Conservation (phyloP, 1,140 invertebrate genomes). For the Pemphigus obesinymphae region DNA sequence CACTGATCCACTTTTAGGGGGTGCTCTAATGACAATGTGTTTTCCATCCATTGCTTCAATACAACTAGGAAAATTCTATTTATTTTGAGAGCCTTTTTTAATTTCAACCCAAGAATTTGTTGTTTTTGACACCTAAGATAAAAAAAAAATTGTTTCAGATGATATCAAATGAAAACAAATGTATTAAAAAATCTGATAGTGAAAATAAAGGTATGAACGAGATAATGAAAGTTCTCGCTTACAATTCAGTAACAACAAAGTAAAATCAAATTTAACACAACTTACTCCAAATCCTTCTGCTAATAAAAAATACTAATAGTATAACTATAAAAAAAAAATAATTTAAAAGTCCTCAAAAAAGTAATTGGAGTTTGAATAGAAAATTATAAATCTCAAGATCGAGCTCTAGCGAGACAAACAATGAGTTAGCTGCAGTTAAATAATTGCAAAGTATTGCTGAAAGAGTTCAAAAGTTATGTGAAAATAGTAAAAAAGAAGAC, state of each 20-base stretch:
- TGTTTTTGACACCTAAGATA: slow-evolving; percentile 44
- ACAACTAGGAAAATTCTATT: slow-evolving; percentile 54
- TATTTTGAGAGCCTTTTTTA: slow-evolving; percentile 49
- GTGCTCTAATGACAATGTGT: slow-evolving; percentile 50
- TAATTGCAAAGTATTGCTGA: background rate
- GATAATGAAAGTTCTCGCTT: background rate
- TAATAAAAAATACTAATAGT: slow-evolving; percentile 6
- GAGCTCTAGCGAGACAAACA: background rate
- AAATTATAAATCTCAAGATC: background rate
- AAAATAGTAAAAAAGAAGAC: slow-evolving; percentile 15
- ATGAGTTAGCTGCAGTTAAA: background rate
- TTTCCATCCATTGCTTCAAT: slow-evolving; percentile 54
- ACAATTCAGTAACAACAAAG: background rate
- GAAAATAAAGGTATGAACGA: background rate
- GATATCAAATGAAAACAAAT: background rate
- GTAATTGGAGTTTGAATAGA: background rate
- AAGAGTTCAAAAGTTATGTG: no score
- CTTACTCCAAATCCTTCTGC: background rate
- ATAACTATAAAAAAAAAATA: background rate
- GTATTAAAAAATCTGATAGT: background rate
- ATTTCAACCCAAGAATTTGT: slow-evolving; percentile 48
- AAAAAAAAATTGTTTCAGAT: slow-evolving; percentile 10
- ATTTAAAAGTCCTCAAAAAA: slow-evolving; percentile 4
- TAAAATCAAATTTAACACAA: background rate
- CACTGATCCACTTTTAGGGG: slow-evolving; percentile 49